Conservation (phyloP, 1,140 invertebrate species). For the Epicauta chinensis region DNA sequence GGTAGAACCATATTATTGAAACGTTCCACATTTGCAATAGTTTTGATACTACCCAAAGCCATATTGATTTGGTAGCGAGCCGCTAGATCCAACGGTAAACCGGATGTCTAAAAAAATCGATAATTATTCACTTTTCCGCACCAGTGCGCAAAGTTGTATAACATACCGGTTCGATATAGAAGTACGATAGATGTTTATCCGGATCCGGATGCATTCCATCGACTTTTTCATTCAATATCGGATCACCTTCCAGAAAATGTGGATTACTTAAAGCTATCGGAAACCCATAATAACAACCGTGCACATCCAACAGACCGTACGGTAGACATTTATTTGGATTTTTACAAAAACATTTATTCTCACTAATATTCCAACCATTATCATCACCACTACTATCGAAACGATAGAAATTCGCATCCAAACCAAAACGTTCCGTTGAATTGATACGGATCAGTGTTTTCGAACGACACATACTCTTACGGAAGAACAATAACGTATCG, state of each 20-base stretch:
- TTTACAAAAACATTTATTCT: conserved; percentile 73
- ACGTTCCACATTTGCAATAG: conserved; percentile 52
- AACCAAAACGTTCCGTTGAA: conserved; percentile 49
- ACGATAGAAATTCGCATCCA: conserved; percentile 59
- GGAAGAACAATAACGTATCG: conserved; percentile 66
- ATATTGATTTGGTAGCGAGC: conserved; percentile 80
- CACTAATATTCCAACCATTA: conserved; percentile 61
- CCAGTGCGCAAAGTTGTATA: background rate
- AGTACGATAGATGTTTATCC: conserved; percentile 61
- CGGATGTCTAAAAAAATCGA: conserved; percentile 52
- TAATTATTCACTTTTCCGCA: background rate
- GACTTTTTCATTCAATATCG: conserved; percentile 51
- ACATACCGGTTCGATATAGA: conserved; percentile 65
- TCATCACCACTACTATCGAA: conserved; percentile 70
- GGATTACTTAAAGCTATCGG: conserved; percentile 83
- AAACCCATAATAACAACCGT: conserved; percentile 77
- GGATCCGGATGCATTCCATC: conserved; percentile 61
- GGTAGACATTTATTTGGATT: conserved; percentile 58
- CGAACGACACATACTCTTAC: conserved; percentile 75
- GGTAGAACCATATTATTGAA: conserved; percentile 66
- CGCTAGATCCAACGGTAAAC: conserved; percentile 64
- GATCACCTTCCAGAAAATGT: conserved; percentile 75
- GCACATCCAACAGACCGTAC: conserved; percentile 68
- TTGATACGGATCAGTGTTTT: conserved; percentile 56
- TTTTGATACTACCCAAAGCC: conserved; percentile 59